Conservation (phyloP, 2,113 vertebrate genomes). For the Charina bottae region DNA sequence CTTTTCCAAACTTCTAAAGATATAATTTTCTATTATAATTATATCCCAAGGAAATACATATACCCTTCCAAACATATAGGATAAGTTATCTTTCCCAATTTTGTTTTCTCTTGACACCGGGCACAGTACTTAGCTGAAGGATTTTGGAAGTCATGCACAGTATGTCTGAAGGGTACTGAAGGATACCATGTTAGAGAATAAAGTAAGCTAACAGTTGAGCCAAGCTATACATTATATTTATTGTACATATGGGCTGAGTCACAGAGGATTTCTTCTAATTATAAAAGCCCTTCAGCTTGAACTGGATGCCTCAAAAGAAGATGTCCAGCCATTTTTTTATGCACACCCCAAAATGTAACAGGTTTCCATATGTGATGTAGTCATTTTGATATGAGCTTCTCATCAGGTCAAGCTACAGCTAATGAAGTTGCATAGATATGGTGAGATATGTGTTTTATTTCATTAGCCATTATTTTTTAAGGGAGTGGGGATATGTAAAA, state of each 20-base stretch:
- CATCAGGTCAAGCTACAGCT: background rate
- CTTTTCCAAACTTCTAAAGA: background rate
- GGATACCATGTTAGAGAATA: background rate
- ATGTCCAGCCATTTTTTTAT: background rate
- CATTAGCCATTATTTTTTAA: background rate
- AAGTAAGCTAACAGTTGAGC: background rate
- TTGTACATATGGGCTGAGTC: background rate
- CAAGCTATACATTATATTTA: background rate
- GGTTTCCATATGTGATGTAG: background rate
- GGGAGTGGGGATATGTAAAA: too few species aligned
- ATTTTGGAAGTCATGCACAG: background rate
- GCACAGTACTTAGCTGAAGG: background rate
- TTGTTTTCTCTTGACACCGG: background rate
- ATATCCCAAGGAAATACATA: background rate
- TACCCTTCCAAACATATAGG: background rate
- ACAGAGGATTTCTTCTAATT: background rate
- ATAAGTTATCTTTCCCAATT: background rate
- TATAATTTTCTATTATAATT: background rate
- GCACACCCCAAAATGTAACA: background rate
- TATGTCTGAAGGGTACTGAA: background rate
- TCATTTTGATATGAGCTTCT: background rate
- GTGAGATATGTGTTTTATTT: background rate
- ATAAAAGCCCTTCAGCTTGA: background rate
- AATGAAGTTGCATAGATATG: background rate
- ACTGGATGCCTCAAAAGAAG: background rate